Evolutionary conservation across 2,888 invertebrate species (phyloP).

Genomic region (Limnephilus lunatus): DNA sequence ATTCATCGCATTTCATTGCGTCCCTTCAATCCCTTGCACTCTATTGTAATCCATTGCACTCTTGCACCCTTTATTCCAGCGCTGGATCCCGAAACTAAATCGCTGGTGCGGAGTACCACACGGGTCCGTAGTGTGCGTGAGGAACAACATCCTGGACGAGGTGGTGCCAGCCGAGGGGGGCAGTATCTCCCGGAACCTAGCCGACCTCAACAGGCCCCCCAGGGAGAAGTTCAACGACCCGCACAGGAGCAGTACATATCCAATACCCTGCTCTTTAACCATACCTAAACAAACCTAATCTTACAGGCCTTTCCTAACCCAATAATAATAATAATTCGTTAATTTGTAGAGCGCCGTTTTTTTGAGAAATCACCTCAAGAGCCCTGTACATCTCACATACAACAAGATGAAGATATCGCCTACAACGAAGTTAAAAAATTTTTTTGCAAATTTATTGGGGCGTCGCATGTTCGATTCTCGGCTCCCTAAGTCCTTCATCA

Average conservation of each 20-base stretch:
- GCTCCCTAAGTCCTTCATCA: too few species aligned
- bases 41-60: background rate
- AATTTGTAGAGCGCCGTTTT: too few species aligned
- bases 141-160: conserved; percentile 47
- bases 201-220: background rate
- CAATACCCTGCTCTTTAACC: background rate
- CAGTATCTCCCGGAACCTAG: conserved; percentile 51
- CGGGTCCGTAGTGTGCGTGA: background rate
- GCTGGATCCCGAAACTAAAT: conserved; percentile 41
- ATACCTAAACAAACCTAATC: too few species aligned
- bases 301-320: too few species aligned
- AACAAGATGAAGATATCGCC: too few species aligned
- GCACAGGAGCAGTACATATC: background rate
- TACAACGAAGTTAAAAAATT: too few species aligned
- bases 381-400: too few species aligned
- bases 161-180: conserved; percentile 36
- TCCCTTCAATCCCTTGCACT: background rate
- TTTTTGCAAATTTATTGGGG: too few species aligned
- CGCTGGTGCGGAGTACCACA: conserved; percentile 22
- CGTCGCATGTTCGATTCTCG: too few species aligned
- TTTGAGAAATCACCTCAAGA: too few species aligned
- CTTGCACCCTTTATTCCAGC: background rate
- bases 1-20: background rate
- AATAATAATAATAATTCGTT: too few species aligned
- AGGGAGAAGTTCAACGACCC: conserved; percentile 43